phyloP scores from a whole-genome alignment of 2,888 invertebrate genomes.

The Diploptera punctata region DNA sequence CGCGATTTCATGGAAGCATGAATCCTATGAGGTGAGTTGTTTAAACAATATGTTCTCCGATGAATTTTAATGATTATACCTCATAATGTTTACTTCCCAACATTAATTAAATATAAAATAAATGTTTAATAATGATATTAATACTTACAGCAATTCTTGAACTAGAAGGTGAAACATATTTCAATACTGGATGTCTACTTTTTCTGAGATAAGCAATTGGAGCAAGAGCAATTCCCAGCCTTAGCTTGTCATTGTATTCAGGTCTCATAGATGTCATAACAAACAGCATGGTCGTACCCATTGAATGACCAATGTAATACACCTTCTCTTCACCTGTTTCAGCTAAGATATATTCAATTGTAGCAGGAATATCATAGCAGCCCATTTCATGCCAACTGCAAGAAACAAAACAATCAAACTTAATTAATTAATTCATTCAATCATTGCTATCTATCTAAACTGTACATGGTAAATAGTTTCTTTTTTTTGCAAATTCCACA shows the following conservation, averaged over 20 bases:
- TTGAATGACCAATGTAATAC: conserved; percentile 66
- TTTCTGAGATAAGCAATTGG: conserved; percentile 30
- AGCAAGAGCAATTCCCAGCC: conserved; percentile 28
- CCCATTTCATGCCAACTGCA: conserved; percentile 85
- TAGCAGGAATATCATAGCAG: conserved; percentile 76
- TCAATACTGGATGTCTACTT: neutral
- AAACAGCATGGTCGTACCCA: conserved; percentile 44
- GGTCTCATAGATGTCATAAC: conserved; percentile 44
- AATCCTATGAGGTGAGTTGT: no score
- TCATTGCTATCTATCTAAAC: no score
- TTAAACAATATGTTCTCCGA: no score
- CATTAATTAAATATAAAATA: no score
- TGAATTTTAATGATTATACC: no score
- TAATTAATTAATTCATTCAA: no score
- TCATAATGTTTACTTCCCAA: no score
- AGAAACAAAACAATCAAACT: neutral
- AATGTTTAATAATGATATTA: neutral
- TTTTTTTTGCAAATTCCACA: no score
- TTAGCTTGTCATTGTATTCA: conserved; percentile 40
- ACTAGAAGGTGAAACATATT: neutral
- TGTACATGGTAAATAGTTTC: no score
- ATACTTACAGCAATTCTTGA: conserved; percentile 2
- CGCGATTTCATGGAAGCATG: no score
- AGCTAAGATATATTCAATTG: conserved; percentile 73
- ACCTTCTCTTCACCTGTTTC: conserved; percentile 65